These are phyloP conservation scores for Telenomus remus DNA, from an alignment of 1,140 invertebrate genomes.

Conservation along the genomic window DNA sequence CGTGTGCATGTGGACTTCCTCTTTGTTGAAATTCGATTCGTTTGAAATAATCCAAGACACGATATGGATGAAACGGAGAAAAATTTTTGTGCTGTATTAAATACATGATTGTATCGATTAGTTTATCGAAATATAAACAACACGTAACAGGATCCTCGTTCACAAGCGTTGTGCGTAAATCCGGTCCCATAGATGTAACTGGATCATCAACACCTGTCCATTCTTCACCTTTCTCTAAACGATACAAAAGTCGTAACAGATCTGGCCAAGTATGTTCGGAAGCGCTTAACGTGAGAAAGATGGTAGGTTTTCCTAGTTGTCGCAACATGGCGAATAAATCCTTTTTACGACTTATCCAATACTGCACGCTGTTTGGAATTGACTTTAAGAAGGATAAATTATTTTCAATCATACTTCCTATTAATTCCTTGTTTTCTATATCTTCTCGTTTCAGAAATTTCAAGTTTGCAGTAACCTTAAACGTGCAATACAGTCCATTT, in stretches of 20 bases:
- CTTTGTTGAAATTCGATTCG: conserved; percentile 67
- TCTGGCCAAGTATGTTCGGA: conserved; percentile 46
- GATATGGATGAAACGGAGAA: too few species aligned
- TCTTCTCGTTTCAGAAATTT: background rate
- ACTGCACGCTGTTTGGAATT: conserved; percentile 47
- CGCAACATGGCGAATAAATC: conserved; percentile 68
- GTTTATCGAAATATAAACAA: conserved; percentile 2
- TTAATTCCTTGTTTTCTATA: conserved; percentile 1
- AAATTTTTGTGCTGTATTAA: conserved; percentile 21
- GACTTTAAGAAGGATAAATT: conserved; percentile 51
- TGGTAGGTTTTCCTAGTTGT: conserved; percentile 61
- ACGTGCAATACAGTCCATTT: background rate
- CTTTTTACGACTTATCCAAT: conserved; percentile 57
- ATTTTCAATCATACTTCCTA: conserved; percentile 22
- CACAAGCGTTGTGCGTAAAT: background rate
- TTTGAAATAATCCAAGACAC: too few species aligned
- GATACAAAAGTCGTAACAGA: too few species aligned
- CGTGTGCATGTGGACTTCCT: conserved; percentile 64
- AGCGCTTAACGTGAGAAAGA: conserved; percentile 58
- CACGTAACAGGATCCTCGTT: background rate
- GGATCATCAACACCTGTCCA: too few species aligned
- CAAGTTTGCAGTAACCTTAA: background rate
- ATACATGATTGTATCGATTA: conserved; percentile 5
- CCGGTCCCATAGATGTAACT: background rate
- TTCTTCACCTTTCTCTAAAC: too few species aligned